A percentile compares a stretch with the other conserved stretches of the same genome.
phyloP scores from a whole-genome alignment of 64 coral and sea anemone species.

The Hydrozoanthus tunicans region DNA sequence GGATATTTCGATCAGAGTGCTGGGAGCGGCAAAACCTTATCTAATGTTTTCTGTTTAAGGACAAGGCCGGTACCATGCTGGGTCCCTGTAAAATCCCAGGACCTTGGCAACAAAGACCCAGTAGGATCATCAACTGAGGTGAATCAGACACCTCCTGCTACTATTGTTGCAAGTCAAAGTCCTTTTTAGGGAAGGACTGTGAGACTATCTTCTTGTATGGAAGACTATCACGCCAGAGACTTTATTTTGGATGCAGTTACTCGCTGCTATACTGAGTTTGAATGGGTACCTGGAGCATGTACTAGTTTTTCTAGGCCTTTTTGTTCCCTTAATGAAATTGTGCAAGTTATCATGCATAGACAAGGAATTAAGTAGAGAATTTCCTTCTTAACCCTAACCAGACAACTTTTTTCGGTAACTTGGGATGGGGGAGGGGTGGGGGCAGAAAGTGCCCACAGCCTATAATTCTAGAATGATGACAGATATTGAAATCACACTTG shows the following conservation, averaged over 20 bases:
- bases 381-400: conserved; percentile 16
- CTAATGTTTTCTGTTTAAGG: conserved; percentile 56
- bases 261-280: conserved; percentile 66
- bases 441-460: no score
- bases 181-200: conserved; percentile 40
- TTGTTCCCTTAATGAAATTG: conserved; percentile 33
- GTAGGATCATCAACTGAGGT: conserved; percentile 48
- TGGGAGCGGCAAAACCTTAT: not conserved
- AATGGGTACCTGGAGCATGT: conserved; percentile 11
- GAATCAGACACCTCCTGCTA: conserved; percentile 30
- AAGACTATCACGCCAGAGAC: conserved; percentile 62
- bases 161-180: conserved; percentile 47
- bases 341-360: conserved; percentile 52
- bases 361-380: conserved; percentile 43
- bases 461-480: no score
- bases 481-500: no score
- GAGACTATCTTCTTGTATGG: conserved; percentile 45
- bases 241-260: conserved; percentile 67
- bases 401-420: no score
- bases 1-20: not conserved
- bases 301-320: conserved; percentile 27
- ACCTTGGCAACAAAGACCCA: conserved; percentile 17
- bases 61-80: conserved; percentile 27
- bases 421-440: no score
- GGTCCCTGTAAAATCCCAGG: conserved; percentile 15